phyloP scores from a whole-genome alignment of 2,888 invertebrate species.

The Sphaerophoria taeniata region DNA sequence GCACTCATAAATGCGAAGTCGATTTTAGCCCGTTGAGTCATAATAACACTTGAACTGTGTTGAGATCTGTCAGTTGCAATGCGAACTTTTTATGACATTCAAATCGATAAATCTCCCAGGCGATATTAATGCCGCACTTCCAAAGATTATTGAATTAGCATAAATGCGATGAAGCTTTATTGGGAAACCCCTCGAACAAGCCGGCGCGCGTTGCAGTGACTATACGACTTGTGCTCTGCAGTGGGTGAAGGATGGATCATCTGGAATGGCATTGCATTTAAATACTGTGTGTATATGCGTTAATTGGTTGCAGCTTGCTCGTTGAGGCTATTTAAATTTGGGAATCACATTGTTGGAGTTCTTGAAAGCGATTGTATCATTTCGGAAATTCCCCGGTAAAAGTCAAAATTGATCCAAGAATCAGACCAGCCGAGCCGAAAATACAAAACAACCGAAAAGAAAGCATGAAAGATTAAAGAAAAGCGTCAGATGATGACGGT shows the following conservation, averaged over 20 bases:
- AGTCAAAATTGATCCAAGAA: constrained; percentile 44
- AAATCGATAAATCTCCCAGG: constrained; percentile 52
- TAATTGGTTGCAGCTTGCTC: constrained; percentile 16
- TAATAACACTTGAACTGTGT: constrained; percentile 45
- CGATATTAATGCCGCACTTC: constrained; percentile 34
- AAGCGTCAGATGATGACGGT: not conserved
- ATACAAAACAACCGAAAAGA: not conserved
- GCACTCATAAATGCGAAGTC: constrained; percentile 31
- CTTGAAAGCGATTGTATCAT: constrained; percentile 46
- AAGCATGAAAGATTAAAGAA: constrained; percentile 11
- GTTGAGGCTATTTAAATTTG: constrained; percentile 37
- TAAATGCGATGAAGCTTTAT: constrained; percentile 34
- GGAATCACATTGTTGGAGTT: constrained; percentile 54
- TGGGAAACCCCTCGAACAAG: constrained; percentile 58
- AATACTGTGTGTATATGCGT: constrained; percentile 25
- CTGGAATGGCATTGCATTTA: constrained; percentile 5
- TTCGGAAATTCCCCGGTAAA: constrained; percentile 60
- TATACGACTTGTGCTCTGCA: not conserved
- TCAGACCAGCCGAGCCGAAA: constrained; percentile 31
- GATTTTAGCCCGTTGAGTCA: constrained; percentile 39
- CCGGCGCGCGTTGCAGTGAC: not conserved
- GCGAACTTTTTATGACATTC: constrained; percentile 46
- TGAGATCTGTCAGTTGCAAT: constrained; percentile 61
- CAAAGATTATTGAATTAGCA: not conserved
- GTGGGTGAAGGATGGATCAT: not conserved